Percentiles rank a stretch among this genome's conserved stretches.
Evolutionary conservation across 2,797 vertebrate genomes (phyloP).

Genomic region (Pangasius djambal): DNA sequence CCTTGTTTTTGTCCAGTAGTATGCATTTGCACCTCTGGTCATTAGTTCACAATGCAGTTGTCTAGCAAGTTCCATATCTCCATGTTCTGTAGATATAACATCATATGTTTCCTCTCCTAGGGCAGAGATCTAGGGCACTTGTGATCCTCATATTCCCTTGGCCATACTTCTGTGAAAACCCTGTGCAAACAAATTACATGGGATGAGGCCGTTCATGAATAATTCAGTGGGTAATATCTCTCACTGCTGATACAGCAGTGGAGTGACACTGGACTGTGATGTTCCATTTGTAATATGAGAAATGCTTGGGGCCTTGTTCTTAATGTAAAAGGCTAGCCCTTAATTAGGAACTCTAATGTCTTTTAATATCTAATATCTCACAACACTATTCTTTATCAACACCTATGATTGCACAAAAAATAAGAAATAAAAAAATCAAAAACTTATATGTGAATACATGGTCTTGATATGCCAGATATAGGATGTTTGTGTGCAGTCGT

Average conservation of each 20-base stretch:
- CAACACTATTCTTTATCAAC: not conserved
- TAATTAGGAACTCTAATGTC: conserved; percentile 8
- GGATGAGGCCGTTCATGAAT: conserved; percentile 45
- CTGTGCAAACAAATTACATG: conserved; percentile 54
- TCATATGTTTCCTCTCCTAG: not conserved
- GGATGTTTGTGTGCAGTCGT: not conserved
- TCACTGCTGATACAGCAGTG: conserved; percentile 41
- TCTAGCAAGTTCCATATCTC: not conserved
- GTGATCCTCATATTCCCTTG: conserved; percentile 20
- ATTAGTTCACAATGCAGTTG: not conserved
- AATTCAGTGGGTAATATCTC: conserved; percentile 53
- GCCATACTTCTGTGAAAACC: conserved; percentile 36
- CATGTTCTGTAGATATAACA: not conserved
- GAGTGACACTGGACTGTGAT: conserved; percentile 38
- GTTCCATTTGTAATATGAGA: conserved; percentile 23
- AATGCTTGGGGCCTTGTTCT: conserved; percentile 5
- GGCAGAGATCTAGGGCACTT: conserved; percentile 1
- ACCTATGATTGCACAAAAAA: not conserved
- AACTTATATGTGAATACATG: not conserved
- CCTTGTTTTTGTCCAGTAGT: not conserved
- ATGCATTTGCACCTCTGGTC: not conserved
- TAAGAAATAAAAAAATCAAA: too few relatives aligned
- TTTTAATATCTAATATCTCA: not conserved
- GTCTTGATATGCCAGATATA: not conserved
- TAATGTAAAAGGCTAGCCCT: not conserved